A percentile compares a stretch with the other conserved stretches of the same genome.
These are phyloP conservation scores for Drosophila bunnanda DNA, from an alignment of 2,888 invertebrate genomes.

Conservation along the genomic window DNA sequence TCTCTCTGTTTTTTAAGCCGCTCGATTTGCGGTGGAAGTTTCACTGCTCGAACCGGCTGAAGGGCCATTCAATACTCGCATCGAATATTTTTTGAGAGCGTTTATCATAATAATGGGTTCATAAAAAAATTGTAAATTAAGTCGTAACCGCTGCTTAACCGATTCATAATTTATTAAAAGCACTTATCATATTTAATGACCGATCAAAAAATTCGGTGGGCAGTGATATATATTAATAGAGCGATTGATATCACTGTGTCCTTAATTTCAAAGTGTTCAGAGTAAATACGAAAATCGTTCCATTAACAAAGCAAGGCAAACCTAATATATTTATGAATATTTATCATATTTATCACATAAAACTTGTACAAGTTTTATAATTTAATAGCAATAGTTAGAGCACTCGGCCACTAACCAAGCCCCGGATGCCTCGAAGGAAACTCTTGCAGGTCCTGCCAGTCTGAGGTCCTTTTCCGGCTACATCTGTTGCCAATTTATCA, in stretches of 20 bases:
- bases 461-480: conserved; percentile 13
- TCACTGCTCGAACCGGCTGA: not conserved
- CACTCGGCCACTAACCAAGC: not conserved
- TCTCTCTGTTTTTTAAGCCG: not conserved
- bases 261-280: not conserved
- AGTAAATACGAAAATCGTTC: no score
- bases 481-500: conserved; percentile 26
- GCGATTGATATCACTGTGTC: not conserved
- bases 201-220: conserved; percentile 3
- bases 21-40: conserved; percentile 6
- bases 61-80: conserved; percentile 2
- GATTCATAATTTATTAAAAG: conserved; percentile 18
- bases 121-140: conserved; percentile 21
- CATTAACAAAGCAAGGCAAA: no score
- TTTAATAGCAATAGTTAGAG: not conserved
- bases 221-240: not conserved
- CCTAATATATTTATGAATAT: no score
- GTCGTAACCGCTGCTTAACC: conserved; percentile 27
- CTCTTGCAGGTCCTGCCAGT: not conserved
- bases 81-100: conserved; percentile 1
- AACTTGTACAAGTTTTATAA: not conserved
- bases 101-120: conserved; percentile 14
- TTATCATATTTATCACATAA: no score
- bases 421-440: not conserved
- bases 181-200: conserved; percentile 14